Base-by-base conservation (phyloP, 2,888 invertebrate genomes). In the Polydrusus cervinus region DNA sequence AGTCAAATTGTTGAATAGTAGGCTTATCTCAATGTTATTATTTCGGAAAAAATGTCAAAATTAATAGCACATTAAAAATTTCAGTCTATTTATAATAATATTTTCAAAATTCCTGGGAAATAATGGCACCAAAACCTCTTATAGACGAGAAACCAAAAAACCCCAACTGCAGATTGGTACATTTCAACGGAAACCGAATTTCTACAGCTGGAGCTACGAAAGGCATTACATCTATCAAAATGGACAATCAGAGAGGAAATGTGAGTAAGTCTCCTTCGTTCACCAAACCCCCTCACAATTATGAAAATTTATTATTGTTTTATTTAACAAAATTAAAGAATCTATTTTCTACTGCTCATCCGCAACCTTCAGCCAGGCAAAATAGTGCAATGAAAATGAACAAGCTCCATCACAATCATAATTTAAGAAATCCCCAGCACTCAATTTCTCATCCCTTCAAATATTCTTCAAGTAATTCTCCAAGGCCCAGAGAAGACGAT, bases 271-370 rank as follows among this genome's bases (percentile, higher is more conserved):
- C 65, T 16, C 14, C 65, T 3, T 14, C 49, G 11, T 18, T 14
- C 7, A 49, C 34, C 20, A 75, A 73, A 53, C 66, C 75, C 3
- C 76, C 79, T 5, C 79, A 79, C 53, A 80, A 74, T 57, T 81
- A 81, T 60, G 81, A 82, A 57, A 81, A 80, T 71, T 69, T 82
- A n/a, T 79, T 82, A 25, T 68, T 83, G 3, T 78, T 80, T 65
- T 82, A 82, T 66, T 65, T 83, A 49, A 79, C 78, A 62, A 81
- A 82, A 76, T 70, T 83, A 51, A 83, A 80, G 65, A 75, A 76
- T 61, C 25, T 82, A 20, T 82, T 83, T 60, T 71, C 79, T 1
- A 67, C 72, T 13, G 43, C 66, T 1, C 73, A 69, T 40, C 64
- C 65, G 16, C 60, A 66, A 13, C 67, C 76, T 43, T 10, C 43